Evolutionary conservation across 2,797 vertebrate species (phyloP).

Genomic region (Oryzias sinensis): DNA sequence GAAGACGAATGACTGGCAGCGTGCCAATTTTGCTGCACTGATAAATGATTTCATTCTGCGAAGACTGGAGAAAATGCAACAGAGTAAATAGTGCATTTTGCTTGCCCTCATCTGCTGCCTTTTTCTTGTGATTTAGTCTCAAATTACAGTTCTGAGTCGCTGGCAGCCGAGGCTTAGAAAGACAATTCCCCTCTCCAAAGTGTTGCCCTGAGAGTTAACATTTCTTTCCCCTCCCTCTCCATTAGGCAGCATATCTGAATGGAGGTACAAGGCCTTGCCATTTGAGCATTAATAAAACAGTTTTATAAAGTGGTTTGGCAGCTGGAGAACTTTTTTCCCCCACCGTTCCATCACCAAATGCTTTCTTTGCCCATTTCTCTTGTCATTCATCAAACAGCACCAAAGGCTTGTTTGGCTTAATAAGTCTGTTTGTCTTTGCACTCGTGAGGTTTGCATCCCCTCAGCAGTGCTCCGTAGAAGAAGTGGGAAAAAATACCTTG

Average conservation of each 20-base stretch:
- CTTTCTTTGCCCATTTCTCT: constrained; percentile 23
- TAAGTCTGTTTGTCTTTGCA: constrained; percentile 68
- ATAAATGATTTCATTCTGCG: constrained; percentile 40
- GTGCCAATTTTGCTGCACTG: constrained; percentile 28
- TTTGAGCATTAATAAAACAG: constrained; percentile 67
- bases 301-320: constrained; percentile 65
- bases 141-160: constrained; percentile 53
- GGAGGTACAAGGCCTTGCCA: constrained; percentile 51
- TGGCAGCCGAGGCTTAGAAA: constrained; percentile 42
- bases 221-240: constrained; percentile 22
- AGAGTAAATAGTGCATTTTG: constrained; percentile 40
- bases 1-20: constrained; percentile 31
- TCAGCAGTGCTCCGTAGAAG: constrained; percentile 41
- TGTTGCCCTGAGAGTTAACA: constrained; percentile 31
- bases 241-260: constrained; percentile 56
- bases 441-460: constrained; percentile 38
- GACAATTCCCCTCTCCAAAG: constrained; percentile 44
- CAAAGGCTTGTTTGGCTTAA: constrained; percentile 66
- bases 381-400: constrained; percentile 60
- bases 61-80: constrained; percentile 26
- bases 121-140: constrained; percentile 55
- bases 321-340: constrained; percentile 34
- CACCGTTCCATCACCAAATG: constrained; percentile 35
- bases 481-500: constrained; percentile 50
- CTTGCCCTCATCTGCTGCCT: constrained; percentile 39